Conservation (phyloP, 1,140 invertebrate genomes). For the Drosophila tropicalis region DNA sequence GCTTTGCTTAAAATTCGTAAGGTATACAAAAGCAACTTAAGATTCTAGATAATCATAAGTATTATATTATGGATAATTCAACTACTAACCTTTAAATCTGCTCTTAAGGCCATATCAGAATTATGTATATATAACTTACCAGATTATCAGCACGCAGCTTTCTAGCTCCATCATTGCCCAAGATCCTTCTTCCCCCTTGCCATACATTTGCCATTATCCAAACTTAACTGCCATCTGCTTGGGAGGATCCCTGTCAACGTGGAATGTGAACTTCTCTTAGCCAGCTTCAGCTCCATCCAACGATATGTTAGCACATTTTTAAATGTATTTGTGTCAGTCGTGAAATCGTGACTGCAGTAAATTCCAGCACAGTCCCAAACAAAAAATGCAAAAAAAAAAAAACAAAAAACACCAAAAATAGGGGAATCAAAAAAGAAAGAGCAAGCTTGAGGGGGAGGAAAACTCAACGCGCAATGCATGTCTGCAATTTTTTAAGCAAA, state of each 20-base stretch:
- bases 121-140: conserved; percentile 30
- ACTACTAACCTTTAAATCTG: neutral
- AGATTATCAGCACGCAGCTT: conserved; percentile 37
- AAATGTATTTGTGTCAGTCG: conserved; percentile 69
- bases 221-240: conserved; percentile 52
- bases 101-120: conserved; percentile 28
- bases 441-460: conserved; percentile 20
- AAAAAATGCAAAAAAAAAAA: too few species aligned
- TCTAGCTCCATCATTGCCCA: neutral
- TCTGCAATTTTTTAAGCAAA: conserved; percentile 77
- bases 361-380: conserved; percentile 48
- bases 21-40: too few species aligned
- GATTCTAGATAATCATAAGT: too few species aligned
- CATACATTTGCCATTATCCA: conserved; percentile 32
- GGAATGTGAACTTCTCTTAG: conserved; percentile 45
- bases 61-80: neutral
- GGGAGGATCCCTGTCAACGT: conserved; percentile 37
- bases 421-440: neutral
- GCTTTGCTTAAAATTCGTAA: too few species aligned
- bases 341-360: conserved; percentile 74
- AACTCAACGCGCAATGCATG: conserved; percentile 55
- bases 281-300: conserved; percentile 17
- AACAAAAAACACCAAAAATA: conserved; percentile 10
- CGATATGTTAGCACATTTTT: conserved; percentile 66
- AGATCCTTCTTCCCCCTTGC: neutral